Percentiles rank a stretch among this genome's conserved stretches.
Conservation (phyloP, 2,888 invertebrate species). For the Adelphocoris suturalis region DNA sequence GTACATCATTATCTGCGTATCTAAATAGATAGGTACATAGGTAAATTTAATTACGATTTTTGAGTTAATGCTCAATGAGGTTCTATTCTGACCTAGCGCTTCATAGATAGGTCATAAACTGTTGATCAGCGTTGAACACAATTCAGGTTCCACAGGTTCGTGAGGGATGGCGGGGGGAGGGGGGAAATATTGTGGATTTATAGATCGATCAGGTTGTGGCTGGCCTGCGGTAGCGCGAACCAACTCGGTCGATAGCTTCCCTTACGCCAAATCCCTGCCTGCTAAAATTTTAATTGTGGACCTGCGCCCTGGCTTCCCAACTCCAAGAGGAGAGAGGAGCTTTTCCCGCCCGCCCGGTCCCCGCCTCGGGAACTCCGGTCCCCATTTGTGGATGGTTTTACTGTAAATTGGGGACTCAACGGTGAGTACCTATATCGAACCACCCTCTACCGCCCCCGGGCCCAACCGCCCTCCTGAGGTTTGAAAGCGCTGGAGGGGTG, state of each 20-base stretch:
- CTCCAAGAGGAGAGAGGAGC: constrained; percentile 30
- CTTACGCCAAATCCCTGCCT: constrained; percentile 70
- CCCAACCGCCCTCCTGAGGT: background rate
- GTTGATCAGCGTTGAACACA: background rate
- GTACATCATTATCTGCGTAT: no score
- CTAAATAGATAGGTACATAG: no score
- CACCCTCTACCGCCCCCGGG: constrained; percentile 15
- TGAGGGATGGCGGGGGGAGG: constrained; percentile 78
- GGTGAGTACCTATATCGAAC: constrained; percentile 70
- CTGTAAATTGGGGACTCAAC: constrained; percentile 54
- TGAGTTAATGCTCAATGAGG: no score
- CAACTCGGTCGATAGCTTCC: constrained; percentile 67
- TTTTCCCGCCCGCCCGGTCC: constrained; percentile 64
- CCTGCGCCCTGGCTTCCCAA: constrained; percentile 72
- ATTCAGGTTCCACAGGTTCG: constrained; percentile 45
- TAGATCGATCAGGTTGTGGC: constrained; percentile 83
- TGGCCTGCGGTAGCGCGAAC: constrained; percentile 81
- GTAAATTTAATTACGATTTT: no score
- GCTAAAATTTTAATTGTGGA: constrained; percentile 78
- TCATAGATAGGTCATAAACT: no score
- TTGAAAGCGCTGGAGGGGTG: constrained; percentile 46
- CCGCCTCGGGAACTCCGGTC: constrained; percentile 70
- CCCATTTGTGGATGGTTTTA: constrained; percentile 48
- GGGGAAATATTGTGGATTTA: constrained; percentile 81
- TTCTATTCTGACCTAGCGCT: no score